Percentiles rank a stretch among this genome's conserved stretches.
phyloP scores from a whole-genome alignment of 2,888 invertebrate genomes.

The Campoplex nolae region DNA sequence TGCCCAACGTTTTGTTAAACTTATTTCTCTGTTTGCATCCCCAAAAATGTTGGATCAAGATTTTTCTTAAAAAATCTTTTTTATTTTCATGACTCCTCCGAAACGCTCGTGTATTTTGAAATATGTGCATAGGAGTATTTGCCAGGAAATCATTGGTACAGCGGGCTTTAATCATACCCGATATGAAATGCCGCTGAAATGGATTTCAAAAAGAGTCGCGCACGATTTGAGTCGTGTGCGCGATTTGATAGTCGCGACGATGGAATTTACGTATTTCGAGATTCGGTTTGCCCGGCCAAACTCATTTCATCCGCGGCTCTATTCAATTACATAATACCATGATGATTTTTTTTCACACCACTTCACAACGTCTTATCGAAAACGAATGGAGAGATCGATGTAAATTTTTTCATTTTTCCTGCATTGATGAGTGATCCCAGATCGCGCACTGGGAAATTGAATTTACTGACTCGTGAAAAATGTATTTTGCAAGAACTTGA shows the following conservation, averaged over 20 bases:
- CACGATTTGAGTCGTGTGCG: conserved; percentile 20
- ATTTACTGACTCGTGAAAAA: too few species aligned
- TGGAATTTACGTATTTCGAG: conserved; percentile 75
- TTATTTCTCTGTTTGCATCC: not conserved
- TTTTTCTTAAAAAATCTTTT: not conserved
- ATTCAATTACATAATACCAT: conserved; percentile 73
- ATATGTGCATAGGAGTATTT: conserved; percentile 21
- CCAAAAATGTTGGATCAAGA: not conserved
- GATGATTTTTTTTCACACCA: not conserved
- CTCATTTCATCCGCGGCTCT: conserved; percentile 68
- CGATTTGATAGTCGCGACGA: conserved; percentile 63
- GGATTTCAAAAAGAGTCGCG: conserved; percentile 50
- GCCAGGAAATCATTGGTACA: conserved; percentile 46
- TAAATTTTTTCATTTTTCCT: not conserved
- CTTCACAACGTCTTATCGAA: not conserved
- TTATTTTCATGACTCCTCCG: conserved; percentile 11
- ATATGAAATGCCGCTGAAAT: conserved; percentile 33
- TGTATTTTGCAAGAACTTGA: too few species aligned
- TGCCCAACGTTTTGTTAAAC: not conserved
- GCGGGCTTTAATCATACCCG: conserved; percentile 47
- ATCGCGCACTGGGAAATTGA: not conserved
- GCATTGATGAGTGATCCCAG: too few species aligned
- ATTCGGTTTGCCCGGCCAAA: conserved; percentile 76
- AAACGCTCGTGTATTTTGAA: conserved; percentile 16
- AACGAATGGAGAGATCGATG: not conserved